Conservation (phyloP, 2,888 invertebrate species). For the Tuberolachnus salignus region DNA sequence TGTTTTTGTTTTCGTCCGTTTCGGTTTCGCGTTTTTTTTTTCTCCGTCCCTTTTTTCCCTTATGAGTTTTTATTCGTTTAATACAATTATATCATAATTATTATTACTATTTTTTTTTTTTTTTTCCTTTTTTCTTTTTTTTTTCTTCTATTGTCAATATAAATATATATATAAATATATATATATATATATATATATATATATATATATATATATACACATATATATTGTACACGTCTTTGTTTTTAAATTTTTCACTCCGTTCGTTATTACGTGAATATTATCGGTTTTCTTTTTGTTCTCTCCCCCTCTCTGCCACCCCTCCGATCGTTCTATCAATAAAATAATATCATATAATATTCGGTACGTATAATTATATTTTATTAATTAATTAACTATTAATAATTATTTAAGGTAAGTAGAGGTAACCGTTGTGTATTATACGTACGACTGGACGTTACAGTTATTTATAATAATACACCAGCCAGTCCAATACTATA, state of each 20-base stretch:
- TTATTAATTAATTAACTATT: no score
- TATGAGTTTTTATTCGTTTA: not conserved
- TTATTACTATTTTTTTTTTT: not conserved
- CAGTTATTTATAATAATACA: no score
- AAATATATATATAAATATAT: no score
- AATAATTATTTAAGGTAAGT: no score
- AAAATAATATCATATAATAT: not conserved
- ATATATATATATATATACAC: not conserved
- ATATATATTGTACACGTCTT: not conserved
- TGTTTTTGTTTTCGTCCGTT: slow-evolving; percentile 33
- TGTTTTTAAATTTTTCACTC: not conserved
- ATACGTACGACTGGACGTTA: no score
- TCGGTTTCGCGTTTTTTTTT: slow-evolving; percentile 7
- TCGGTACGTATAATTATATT: not conserved
- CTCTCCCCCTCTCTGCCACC: no score
- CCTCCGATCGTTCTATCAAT: not conserved
- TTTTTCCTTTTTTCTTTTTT: not conserved
- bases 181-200: not conserved
- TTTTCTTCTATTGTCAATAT: no score
- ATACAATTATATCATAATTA: no score
- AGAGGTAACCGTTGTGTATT: no score
- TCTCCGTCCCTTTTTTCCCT: not conserved
- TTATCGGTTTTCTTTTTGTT: no score
- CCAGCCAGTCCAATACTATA: no score
- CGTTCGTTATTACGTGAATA: not conserved